Conservation (phyloP, 2,888 invertebrate species). For the Allacma fusca region DNA sequence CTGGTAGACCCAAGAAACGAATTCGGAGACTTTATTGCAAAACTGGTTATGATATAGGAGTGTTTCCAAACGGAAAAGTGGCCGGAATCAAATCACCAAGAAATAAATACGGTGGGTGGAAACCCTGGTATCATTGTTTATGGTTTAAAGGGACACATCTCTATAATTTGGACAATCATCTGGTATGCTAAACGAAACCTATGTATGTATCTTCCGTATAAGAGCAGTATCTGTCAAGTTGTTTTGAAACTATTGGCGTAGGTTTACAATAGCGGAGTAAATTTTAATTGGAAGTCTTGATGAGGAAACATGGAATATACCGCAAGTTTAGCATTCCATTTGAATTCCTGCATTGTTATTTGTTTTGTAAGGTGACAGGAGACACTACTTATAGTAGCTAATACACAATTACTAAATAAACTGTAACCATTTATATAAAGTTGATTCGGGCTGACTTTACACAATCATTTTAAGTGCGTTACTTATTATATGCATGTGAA, state of each 20-base stretch:
- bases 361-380: too few species aligned
- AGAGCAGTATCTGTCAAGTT: too few species aligned
- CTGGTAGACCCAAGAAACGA: slow-evolving; percentile 47
- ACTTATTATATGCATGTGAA: not conserved
- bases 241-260: not conserved
- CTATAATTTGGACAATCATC: not conserved
- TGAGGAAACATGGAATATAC: not conserved
- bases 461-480: too few species aligned
- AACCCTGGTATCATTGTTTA: not conserved
- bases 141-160: too few species aligned
- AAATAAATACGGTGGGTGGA: slow-evolving; percentile 67
- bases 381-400: too few species aligned
- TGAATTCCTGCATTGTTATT: not conserved
- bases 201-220: too few species aligned
- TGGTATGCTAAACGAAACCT: too few species aligned
- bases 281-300: slow-evolving; percentile 1
- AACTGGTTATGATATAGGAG: slow-evolving; percentile 69
- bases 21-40: slow-evolving; percentile 66
- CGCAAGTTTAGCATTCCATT: not conserved
- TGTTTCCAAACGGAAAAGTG: slow-evolving; percentile 68
- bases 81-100: slow-evolving; percentile 67
- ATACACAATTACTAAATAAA: too few species aligned
- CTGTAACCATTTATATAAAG: too few species aligned
- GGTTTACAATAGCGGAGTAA: not conserved
- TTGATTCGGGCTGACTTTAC: too few species aligned